Percentiles rank a stretch among this genome's conserved stretches.
Conservation (phyloP, 2,113 vertebrate species). For the Leptodactylus fuscus region DNA sequence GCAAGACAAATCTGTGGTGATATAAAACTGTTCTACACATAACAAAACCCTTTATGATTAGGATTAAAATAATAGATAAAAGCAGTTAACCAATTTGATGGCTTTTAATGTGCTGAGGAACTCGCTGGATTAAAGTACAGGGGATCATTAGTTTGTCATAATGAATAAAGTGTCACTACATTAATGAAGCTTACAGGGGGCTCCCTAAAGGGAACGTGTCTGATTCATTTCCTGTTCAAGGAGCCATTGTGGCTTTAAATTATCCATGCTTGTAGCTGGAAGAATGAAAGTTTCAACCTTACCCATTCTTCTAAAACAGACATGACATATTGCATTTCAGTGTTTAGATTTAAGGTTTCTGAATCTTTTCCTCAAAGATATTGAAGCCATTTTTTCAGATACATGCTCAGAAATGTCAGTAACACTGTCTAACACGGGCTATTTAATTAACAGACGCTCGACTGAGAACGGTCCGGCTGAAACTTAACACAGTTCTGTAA, state of each 20-base stretch:
- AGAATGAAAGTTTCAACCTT: constrained; percentile 65
- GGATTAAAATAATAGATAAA: neutral
- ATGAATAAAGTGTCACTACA: constrained; percentile 2
- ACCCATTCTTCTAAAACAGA: constrained; percentile 53
- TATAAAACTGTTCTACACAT: no score
- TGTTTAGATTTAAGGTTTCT: constrained; percentile 43
- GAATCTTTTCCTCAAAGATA: constrained; percentile 34
- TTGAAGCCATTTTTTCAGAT: constrained; percentile 60
- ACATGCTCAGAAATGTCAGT: constrained; percentile 67
- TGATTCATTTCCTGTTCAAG: constrained; percentile 69
- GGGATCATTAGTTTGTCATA: neutral
- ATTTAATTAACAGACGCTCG: constrained; percentile 73
- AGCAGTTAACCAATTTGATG: neutral
- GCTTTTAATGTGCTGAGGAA: neutral
- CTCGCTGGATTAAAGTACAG: neutral
- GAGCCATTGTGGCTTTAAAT: constrained; percentile 61
- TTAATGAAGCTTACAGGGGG: constrained; percentile 38
- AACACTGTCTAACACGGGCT: constrained; percentile 65
- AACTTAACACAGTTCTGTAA: constrained; percentile 75
- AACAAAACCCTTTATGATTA: no score
- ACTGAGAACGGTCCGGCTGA: constrained; percentile 71
- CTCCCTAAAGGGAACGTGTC: constrained; percentile 49
- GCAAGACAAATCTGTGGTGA: neutral
- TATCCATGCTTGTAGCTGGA: constrained; percentile 56
- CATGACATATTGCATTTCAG: constrained; percentile 58